Conservation (phyloP, 2,888 invertebrate genomes). For the Drosophila mettleri region DNA sequence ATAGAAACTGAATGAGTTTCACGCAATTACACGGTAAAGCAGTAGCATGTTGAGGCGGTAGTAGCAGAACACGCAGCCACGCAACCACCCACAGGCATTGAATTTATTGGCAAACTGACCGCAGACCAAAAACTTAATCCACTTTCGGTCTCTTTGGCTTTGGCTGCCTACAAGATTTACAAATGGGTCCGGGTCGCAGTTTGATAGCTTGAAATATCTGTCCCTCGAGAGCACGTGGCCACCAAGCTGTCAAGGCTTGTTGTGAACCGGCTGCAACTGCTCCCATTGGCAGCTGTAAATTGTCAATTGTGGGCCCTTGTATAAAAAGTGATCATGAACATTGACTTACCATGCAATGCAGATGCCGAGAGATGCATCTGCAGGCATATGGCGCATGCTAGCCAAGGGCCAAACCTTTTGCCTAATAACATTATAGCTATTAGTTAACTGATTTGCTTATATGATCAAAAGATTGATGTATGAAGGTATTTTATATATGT, state of each 20-base stretch:
- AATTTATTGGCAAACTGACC: slow-evolving; percentile 70
- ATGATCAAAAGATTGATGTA: too few species aligned
- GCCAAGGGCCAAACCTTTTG: too few species aligned
- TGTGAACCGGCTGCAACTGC: neutral
- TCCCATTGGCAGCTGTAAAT: slow-evolving; percentile 18
- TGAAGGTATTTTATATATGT: too few species aligned
- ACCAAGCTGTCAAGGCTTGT: slow-evolving; percentile 7
- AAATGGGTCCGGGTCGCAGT: slow-evolving; percentile 25
- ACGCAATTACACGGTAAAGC: slow-evolving; percentile 46
- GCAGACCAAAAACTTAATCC: slow-evolving; percentile 57
- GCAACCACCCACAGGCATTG: slow-evolving; percentile 44
- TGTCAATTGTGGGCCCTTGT: slow-evolving; percentile 34
- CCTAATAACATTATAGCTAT: too few species aligned
- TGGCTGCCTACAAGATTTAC: slow-evolving; percentile 53
- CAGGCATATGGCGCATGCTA: too few species aligned
- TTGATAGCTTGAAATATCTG: slow-evolving; percentile 50
- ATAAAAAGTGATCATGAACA: slow-evolving; percentile 36
- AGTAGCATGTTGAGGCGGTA: neutral
- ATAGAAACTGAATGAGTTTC: slow-evolving; percentile 39
- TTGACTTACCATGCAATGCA: slow-evolving; percentile 48
- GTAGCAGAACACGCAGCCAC: slow-evolving; percentile 22
- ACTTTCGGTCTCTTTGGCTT: slow-evolving; percentile 52
- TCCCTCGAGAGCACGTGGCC: slow-evolving; percentile 29
- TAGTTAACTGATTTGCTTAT: too few species aligned
- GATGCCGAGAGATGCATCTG: slow-evolving; percentile 6